These are phyloP conservation scores for Notospermus geniculatus DNA, from an alignment of 1,140 invertebrate genomes.

Conservation along the genomic window DNA sequence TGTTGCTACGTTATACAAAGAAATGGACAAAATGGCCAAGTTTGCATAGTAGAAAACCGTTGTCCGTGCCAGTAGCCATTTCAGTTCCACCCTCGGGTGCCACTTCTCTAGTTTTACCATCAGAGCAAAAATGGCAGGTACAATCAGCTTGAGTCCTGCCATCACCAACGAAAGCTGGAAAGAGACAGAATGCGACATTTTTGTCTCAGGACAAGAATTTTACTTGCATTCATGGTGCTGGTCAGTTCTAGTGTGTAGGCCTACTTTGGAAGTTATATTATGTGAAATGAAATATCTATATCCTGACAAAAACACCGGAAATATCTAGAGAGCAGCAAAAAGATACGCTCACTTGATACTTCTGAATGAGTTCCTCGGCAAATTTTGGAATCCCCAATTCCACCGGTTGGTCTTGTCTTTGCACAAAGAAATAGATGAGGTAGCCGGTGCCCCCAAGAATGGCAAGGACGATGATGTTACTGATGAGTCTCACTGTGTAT, in stretches of 20 bases:
- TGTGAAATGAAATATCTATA: not conserved
- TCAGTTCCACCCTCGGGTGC: conserved; percentile 36
- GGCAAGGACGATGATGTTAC: conserved; percentile 28
- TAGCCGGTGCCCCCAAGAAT: conserved; percentile 33
- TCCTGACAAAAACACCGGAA: not conserved
- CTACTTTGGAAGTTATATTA: too few species aligned
- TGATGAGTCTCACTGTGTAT: conserved; percentile 20
- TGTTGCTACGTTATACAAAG: too few species aligned
- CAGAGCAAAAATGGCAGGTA: conserved; percentile 33
- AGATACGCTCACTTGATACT: conserved; percentile 24
- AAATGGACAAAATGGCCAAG: too few species aligned
- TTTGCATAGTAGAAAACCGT: too few species aligned
- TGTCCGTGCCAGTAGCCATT: conserved; percentile 33
- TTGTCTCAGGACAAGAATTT: too few species aligned
- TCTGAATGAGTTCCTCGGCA: conserved; percentile 22
- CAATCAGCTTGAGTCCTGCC: conserved; percentile 33
- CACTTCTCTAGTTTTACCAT: conserved; percentile 34
- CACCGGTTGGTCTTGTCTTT: conserved; percentile 15
- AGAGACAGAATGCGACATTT: too few species aligned
- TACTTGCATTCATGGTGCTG: too few species aligned
- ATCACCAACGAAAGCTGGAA: conserved; percentile 36
- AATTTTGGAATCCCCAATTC: conserved; percentile 9
- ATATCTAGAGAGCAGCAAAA: conserved; percentile 2
- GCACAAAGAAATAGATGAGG: conserved; percentile 30
- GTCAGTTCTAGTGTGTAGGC: too few species aligned